These are phyloP conservation scores for Rhynchophorus ferrugineus DNA, from an alignment of 1,140 invertebrate genomes.

Conservation along the genomic window DNA sequence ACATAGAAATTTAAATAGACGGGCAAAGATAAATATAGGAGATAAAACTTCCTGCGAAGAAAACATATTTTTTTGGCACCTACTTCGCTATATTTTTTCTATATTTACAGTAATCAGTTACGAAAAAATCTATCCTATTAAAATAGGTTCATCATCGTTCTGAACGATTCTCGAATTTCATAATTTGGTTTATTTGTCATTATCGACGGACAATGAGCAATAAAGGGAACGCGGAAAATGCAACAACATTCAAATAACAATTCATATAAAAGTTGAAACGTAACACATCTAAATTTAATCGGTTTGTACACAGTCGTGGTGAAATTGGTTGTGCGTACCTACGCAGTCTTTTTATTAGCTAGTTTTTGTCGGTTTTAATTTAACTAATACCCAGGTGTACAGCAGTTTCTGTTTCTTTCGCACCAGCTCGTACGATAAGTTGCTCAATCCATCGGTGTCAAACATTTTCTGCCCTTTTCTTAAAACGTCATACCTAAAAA, in stretches of 20 bases:
- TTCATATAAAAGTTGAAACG: no score
- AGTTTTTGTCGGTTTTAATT: conserved; percentile 44
- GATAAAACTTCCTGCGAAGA: no score
- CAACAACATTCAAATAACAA: no score
- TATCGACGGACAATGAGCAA: conserved; percentile 9
- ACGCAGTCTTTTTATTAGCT: conserved; percentile 4
- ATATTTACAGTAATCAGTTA: not conserved
- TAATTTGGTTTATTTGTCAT: not conserved
- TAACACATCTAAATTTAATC: no score
- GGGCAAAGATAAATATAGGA: no score
- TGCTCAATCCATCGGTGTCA: conserved; percentile 77
- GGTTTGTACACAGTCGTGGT: no score
- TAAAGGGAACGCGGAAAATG: not conserved
- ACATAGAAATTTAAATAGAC: no score
- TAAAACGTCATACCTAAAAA: conserved; percentile 72
- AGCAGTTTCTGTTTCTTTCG: conserved; percentile 60
- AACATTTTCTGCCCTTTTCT: conserved; percentile 75
- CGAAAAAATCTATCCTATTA: not conserved
- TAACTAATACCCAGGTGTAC: conserved; percentile 70
- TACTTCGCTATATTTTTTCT: not conserved
- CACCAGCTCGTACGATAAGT: conserved; percentile 71
- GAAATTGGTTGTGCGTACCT: no score
- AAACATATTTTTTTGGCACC: not conserved
- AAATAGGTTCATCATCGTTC: not conserved
- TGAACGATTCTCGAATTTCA: not conserved